Base-by-base conservation (phyloP, 2,113 vertebrate species). In the Pelobates fuscus region DNA sequence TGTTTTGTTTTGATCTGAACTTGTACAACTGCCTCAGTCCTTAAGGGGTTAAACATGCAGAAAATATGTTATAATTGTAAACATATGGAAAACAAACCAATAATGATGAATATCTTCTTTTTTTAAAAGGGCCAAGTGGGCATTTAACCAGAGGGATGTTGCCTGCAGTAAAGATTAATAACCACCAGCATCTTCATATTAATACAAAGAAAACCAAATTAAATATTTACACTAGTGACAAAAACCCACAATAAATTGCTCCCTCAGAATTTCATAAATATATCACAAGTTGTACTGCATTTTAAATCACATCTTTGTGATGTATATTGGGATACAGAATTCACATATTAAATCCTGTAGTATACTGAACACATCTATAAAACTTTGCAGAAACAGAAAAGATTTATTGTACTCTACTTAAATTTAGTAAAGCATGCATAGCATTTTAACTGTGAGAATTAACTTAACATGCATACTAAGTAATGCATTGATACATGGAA, bases 281-380 rank as follows among this genome's bases (percentile, higher is more conserved):
- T 24, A 67, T 75, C 30, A 46, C 24, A 43, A 41, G 54, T 30
- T 29, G 54, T 24, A 44, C 43, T 65, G 41, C 55, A 57, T 44
- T 57, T 66, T 27, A 27, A 23, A 58, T 44, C 37, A 74, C 41
- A 63, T 66, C 26, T n/a, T 21, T 58, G 26, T 46, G 54, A 14
- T 49, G 32, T 37, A 37, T 74, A 57, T 75, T 46, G 67, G 25
- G 26, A 52, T 67, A 76, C 54, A 60, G 66, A 66, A 49, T 26
- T 41, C 52, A 17, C 54, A 37, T 57, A 66, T 74, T 44, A 67
- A 67, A 76, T 76, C 52, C 32, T 60, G 64, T 49, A 60, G 54
- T 49, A 60, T 25, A 67, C 72, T 76, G 66, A 60, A 37, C 66
- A 67, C 25, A 43, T 76, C 64, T 60, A 60, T 67, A 76, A 67